These are phyloP conservation scores for Nomada lathburiana DNA, from an alignment of 2,888 invertebrate species.

Conservation along the genomic window DNA sequence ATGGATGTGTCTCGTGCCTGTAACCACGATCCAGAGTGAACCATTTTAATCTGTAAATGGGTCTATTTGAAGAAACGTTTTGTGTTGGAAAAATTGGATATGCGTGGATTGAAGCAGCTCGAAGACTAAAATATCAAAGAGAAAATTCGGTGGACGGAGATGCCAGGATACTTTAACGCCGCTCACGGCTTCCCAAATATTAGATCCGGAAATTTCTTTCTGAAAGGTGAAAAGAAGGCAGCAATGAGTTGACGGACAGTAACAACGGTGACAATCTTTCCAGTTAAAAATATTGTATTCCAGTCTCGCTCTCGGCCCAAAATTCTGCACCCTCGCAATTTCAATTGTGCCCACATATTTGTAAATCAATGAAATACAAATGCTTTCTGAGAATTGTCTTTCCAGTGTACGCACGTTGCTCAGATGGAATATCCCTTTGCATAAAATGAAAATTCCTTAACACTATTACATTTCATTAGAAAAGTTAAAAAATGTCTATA, in stretches of 20 bases:
- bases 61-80: not conserved
- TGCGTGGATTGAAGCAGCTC: not conserved
- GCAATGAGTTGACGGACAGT: too few relatives aligned
- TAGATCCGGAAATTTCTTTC: not conserved
- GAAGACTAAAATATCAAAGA: constrained; percentile 1
- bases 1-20: not conserved
- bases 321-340: too few relatives aligned
- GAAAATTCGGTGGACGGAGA: not conserved
- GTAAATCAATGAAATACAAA: too few relatives aligned
- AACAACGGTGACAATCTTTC: too few relatives aligned
- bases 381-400: too few relatives aligned
- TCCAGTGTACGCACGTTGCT: too few relatives aligned
- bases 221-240: not conserved
- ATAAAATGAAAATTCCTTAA: not conserved
- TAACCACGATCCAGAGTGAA: not conserved
- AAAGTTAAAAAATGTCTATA: too few relatives aligned
- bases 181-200: not conserved
- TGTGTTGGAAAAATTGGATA: constrained; percentile 14
- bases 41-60: constrained; percentile 27
- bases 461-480: too few relatives aligned
- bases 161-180: not conserved
- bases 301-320: too few relatives aligned
- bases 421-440: not conserved
- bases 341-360: too few relatives aligned
- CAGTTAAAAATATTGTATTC: too few relatives aligned